These are phyloP conservation scores for Chelonoidis abingdonii DNA, from an alignment of 2,113 vertebrate species.

Conservation along the genomic window DNA sequence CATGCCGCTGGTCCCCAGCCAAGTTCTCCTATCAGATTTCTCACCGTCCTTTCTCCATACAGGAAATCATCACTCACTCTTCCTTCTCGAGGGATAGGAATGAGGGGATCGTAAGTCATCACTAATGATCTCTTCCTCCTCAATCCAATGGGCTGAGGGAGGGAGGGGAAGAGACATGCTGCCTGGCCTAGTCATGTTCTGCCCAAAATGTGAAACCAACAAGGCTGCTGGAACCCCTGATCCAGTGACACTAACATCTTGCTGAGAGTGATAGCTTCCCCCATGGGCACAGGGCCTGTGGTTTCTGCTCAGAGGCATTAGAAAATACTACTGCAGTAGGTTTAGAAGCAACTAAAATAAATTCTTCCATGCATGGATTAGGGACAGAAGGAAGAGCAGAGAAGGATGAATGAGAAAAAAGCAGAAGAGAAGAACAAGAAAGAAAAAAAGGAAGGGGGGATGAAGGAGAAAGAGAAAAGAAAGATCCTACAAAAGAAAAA, in stretches of 20 bases:
- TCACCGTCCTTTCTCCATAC: background rate
- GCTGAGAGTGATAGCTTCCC: background rate
- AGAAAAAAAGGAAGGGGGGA: background rate
- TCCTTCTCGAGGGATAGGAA: background rate
- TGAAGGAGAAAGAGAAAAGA: background rate
- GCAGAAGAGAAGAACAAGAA: background rate
- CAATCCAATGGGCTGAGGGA: rapidly evolving
- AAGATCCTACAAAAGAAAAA: background rate
- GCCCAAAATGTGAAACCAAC: background rate
- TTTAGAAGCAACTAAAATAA: background rate
- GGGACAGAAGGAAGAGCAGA: background rate
- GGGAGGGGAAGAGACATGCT: background rate
- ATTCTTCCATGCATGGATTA: background rate
- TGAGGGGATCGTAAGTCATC: background rate
- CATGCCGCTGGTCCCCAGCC: background rate
- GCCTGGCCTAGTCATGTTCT: background rate
- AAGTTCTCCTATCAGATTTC: background rate
- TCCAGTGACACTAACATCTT: background rate
- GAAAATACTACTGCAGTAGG: background rate
- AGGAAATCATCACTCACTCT: background rate
- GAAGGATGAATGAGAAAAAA: too few species aligned
- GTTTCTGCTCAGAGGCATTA: background rate
- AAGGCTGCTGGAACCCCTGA: background rate
- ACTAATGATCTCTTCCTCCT: background rate
- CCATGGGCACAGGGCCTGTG: background rate